Base-by-base conservation (phyloP, 1,140 invertebrate species). In the Hycleus cichorii region DNA sequence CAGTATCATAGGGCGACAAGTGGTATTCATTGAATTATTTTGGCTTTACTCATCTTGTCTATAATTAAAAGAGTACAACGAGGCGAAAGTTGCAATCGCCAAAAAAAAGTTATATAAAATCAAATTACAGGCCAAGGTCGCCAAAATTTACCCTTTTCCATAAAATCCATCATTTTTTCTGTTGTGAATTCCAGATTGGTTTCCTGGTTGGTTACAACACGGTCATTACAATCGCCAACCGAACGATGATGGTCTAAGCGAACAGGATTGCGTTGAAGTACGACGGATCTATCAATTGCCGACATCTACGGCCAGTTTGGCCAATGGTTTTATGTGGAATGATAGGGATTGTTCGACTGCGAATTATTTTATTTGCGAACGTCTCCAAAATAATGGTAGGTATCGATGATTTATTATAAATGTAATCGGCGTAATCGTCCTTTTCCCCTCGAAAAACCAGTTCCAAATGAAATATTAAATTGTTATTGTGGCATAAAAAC, bases 201-300 rank as follows among this genome's bases (percentile, higher is more conserved):
- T 89, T 73, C 81, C 83, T 4, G 89, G 89, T 0, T 89, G 86
- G 85, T 62, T 74, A 5, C 70, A 81, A 45, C 75, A 78, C 58
- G 78, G 78, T 0, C 77, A 81, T 58, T 83, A 84, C 68, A 84
- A 83, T 59, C 74, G 78, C 38, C 88, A 91, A 72, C 89, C 89
- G 0, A 90, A 88, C 70, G 89, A 90, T 70, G 89, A 91, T 65
- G 88, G 87, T 0, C 76, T 86, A 3, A 85, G 85, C 38, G 80
- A 81, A 0, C 87, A 90, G 70, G 87, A 90, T 72, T 91, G 89
- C 72, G 83, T 91, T 18, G 88, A 91, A 72, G 75, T 88, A 2
- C 73, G 88, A 7, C 72, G 83, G 32, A 75, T 77, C n/a, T 87
- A 83, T 72, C 77, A 77, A 0, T 75, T 79, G 4, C 78, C 81